Percentiles rank a stretch among this genome's conserved stretches.
Evolutionary conservation across 1,140 invertebrate species (phyloP).

Genomic region (Brachionus koreanus): DNA sequence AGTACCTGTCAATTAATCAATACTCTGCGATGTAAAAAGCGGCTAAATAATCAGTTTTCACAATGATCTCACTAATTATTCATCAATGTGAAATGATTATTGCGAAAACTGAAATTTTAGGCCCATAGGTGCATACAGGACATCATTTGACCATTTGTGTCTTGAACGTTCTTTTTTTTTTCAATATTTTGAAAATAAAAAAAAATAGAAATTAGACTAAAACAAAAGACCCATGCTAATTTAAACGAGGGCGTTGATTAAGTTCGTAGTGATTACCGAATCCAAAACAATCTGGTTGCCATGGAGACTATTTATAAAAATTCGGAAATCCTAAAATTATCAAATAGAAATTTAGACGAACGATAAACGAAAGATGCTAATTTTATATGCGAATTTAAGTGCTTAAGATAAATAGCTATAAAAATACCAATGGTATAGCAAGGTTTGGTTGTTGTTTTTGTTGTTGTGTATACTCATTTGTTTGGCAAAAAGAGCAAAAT

Average conservation of each 20-base stretch:
- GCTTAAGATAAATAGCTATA: constrained; percentile 1
- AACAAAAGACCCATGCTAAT: background rate
- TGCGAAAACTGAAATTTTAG: constrained; percentile 43
- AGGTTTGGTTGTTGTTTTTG: background rate
- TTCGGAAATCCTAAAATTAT: constrained; percentile 28
- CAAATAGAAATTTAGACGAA: background rate
- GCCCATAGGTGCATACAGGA: background rate
- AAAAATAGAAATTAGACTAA: background rate
- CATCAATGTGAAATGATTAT: constrained; percentile 40
- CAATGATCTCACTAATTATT: constrained; percentile 44
- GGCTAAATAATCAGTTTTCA: constrained; percentile 42
- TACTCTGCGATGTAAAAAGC: background rate
- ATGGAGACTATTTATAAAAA: background rate
- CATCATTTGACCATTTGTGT: background rate
- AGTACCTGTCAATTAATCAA: background rate
- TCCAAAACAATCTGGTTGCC: background rate
- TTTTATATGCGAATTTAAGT: background rate
- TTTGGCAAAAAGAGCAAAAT: background rate
- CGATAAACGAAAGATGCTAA: background rate
- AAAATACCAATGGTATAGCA: background rate
- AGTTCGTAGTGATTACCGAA: constrained; percentile 25
- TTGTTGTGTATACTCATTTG: background rate
- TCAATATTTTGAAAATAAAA: no score
- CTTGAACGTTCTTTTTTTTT: background rate
- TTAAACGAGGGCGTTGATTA: background rate